These are phyloP conservation scores for Thaumetopoea pityocampa DNA, from an alignment of 1,140 invertebrate genomes.

Conservation along the genomic window DNA sequence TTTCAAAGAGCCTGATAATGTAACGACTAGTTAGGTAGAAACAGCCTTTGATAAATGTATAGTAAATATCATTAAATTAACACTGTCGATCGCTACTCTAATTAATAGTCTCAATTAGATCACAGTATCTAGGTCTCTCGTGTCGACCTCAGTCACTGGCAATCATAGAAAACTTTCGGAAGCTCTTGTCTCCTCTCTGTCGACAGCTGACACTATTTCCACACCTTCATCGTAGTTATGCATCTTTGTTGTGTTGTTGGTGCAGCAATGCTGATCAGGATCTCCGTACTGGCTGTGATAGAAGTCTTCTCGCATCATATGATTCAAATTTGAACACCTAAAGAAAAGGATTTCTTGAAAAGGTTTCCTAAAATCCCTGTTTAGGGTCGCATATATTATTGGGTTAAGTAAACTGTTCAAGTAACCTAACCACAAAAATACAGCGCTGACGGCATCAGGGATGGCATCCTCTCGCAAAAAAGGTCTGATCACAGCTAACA, in stretches of 20 bases:
- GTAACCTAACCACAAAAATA: slow-evolving; percentile 94
- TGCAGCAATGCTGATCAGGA: slow-evolving; percentile 77
- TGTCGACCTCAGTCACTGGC: slow-evolving; percentile 62
- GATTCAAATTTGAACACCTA: slow-evolving; percentile 90
- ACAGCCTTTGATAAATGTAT: slow-evolving; percentile 31
- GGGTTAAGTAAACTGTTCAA: slow-evolving; percentile 95
- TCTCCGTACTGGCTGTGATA: slow-evolving; percentile 94
- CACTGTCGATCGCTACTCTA: slow-evolving; percentile 44
- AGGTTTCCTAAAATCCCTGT: slow-evolving; percentile 93
- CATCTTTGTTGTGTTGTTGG: slow-evolving; percentile 66
- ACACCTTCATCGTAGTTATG: slow-evolving; percentile 78
- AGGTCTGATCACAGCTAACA: slow-evolving; percentile 90
- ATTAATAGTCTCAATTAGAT: slow-evolving; percentile 68
- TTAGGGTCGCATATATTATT: slow-evolving; percentile 94
- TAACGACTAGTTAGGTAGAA: slow-evolving; percentile 54
- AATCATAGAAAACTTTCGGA: slow-evolving; percentile 80
- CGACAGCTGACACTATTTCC: slow-evolving; percentile 77
- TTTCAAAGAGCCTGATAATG: no score
- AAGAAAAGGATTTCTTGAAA: slow-evolving; percentile 94
- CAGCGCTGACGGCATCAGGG: slow-evolving; percentile 84
- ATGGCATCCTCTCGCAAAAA: slow-evolving; percentile 84
- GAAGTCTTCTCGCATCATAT: slow-evolving; percentile 94
- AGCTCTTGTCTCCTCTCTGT: slow-evolving; percentile 75
- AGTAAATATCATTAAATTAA: slow-evolving; percentile 35
- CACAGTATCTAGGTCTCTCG: slow-evolving; percentile 72